Conservation (phyloP, 2,888 invertebrate genomes). For the Eurois occulta region DNA sequence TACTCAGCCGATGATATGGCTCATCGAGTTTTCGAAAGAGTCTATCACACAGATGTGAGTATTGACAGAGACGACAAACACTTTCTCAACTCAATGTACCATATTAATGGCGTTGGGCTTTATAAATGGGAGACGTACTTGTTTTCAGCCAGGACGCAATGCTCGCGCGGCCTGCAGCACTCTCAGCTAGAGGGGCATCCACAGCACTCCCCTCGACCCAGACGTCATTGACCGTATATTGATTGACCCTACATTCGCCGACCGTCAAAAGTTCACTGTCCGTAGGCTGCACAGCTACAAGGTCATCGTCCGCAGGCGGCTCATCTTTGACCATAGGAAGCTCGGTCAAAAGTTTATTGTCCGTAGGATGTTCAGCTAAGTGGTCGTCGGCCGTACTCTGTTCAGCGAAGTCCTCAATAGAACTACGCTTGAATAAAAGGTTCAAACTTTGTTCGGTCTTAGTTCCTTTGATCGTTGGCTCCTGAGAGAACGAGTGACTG, state of each 20-base stretch:
- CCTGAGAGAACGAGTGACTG: not conserved
- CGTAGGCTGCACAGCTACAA: not conserved
- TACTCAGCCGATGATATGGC: not conserved
- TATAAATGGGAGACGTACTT: conserved; percentile 11
- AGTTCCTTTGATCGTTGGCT: not conserved
- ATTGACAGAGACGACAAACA: not conserved
- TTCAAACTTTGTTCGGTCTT: not conserved
- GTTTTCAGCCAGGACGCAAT: not conserved
- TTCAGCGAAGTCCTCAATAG: not conserved
- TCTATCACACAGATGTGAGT: not conserved
- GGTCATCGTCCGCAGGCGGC: not conserved
- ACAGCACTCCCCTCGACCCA: not conserved
- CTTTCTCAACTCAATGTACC: conserved; percentile 1
- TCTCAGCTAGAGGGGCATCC: not conserved
- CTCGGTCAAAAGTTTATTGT: not conserved
- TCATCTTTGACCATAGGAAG: not conserved
- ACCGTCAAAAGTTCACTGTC: not conserved
- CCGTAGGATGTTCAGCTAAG: not conserved
- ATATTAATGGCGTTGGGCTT: not conserved
- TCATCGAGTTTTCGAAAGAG: not conserved
- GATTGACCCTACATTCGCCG: not conserved
- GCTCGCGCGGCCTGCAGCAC: not conserved
- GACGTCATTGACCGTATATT: not conserved
- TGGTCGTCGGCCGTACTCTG: not conserved
- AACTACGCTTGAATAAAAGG: not conserved